Evolutionary conservation across 2,888 invertebrate species (phyloP), one percentile per base, ranked within the genome.

Genomic region (Cheilosia impressa): DNA sequence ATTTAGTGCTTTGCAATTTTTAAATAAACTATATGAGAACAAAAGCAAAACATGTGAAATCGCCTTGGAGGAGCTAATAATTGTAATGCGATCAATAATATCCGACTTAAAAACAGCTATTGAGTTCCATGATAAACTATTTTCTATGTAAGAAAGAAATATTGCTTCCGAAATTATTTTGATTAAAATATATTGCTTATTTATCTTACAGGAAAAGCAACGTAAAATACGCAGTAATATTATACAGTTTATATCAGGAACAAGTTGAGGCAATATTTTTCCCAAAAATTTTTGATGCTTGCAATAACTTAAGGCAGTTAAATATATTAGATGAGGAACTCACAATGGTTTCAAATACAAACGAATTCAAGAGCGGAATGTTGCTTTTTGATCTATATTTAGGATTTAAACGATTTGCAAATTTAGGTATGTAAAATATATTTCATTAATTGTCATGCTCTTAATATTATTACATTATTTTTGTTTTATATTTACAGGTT

Each of bases 361-460:
- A 38, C 2, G 41, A 41, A 19, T 60, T 72, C 41, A 27, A 50
- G 19, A 60, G n/a, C 1, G 60, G 72, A 15, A 72, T 52, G 1
- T 24, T 52, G n/a, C 52, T 72, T 0, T 72, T 72, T 60, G 72
- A 72, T 41, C 52, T 72, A 0, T 72, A 72, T 43, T 72, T 72
- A 19, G 27, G 60, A 4, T n/a, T 72, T 5, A 72, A 50, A 52
- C 34, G 60, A 27, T 60, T 72, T 72, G 24, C 50, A 15, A 52
- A 41, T 13, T 19, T 57, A 19, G 34, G 57, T 34, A 57, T 19
- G 17, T 57, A 57, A 9, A 9, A 31, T 31, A 27, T 17, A n/a
- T 15, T 45, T 27, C 6, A 45, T 17, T 17, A 4, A 65, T 34
- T 22, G 5, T 10, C 17, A 34, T 15, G 4, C 50, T 19, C 19